Evolutionary conservation across 1,140 invertebrate species (phyloP), one percentile per base, ranked within the genome.

Genomic region (Nebria ingens): DNA sequence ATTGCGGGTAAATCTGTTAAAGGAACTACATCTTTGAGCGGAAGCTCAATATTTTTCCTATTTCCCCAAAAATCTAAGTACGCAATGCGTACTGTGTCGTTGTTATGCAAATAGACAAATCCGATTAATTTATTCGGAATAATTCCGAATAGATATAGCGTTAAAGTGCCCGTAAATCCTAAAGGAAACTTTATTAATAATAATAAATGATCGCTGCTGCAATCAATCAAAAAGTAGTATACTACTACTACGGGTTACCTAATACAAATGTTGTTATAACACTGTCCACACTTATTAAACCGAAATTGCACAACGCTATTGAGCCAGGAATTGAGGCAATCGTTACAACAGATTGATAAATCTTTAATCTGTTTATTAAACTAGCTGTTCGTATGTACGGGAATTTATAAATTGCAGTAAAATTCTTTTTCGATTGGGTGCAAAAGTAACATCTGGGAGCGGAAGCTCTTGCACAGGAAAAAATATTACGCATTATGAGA

Each of bases 51-150:
- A 52, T 80, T 73, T 56, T 64, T 60, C 62, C 77, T 71, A 55
- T 64, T 69, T 12, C 78, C 78, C 73, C 73, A 78, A 58, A 71
- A 78, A 58, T 75, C 62, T 2, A 76, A 54, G 57, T 72, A 73
- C 2, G 77, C 76, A 57, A 81, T 67, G 65, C 76, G 78, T 6
- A 79, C 56, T 21, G 60, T 64, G 52, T 71, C 59, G 12, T 72
- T 63, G 52, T 78, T 69, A 40, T 75, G 58, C 1, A 75, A 61
- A 54, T 78, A 80, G 45, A 81, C 60, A 52, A 73, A 69, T 21
- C 78, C 78, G 59, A 81, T 71, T 2, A 70, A 55, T 61, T 78
- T 75, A 20, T 68, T 70, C 54, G 71, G 71, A 45, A 74, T 63
- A 15, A 63, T 49, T 56, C 68, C 73, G 29, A 63, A 51, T 34